Conservation (phyloP, 2,888 invertebrate genomes). For the Dascillus cervinus region DNA sequence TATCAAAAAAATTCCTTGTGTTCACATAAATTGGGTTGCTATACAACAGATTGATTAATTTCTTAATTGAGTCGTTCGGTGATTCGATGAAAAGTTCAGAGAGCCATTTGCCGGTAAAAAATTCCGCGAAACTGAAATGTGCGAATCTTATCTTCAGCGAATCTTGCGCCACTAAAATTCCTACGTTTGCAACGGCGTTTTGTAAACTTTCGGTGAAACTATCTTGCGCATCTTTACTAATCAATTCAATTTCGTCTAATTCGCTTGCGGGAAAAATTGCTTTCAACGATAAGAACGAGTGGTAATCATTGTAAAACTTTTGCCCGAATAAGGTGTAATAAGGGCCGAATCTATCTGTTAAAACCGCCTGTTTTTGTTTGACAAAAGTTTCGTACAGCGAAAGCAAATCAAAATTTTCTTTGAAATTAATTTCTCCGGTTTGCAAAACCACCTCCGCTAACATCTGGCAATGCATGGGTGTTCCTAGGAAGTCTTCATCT, state of each 20-base stretch:
- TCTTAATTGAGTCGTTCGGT: not conserved
- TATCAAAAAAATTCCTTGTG: slow-evolving; percentile 3
- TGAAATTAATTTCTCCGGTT: not conserved
- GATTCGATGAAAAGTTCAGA: not conserved
- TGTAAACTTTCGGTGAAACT: not conserved
- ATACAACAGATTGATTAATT: not conserved
- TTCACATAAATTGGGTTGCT: not conserved
- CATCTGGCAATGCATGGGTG: slow-evolving; percentile 1
- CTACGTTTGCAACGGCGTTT: slow-evolving; percentile 1
- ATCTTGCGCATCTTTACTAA: not conserved
- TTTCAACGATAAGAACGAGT: slow-evolving; percentile 1
- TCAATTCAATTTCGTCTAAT: not conserved
- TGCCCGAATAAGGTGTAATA: no score
- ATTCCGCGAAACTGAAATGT: slow-evolving; percentile 5
- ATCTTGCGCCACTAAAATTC: not conserved
- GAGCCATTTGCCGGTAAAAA: slow-evolving; percentile 5
- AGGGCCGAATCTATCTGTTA: not conserved
- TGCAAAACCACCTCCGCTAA: slow-evolving; percentile 2
- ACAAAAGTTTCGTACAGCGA: slow-evolving; percentile 2
- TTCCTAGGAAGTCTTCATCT: slow-evolving; percentile 3
- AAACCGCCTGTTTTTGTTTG: not conserved
- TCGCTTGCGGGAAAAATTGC: not conserved
- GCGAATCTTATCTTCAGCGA: not conserved
- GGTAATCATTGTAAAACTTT: not conserved
- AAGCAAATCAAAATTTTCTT: slow-evolving; percentile 4